Evolutionary conservation across 2,113 vertebrate species (phyloP).

Genomic region (Phasianus colchicus): DNA sequence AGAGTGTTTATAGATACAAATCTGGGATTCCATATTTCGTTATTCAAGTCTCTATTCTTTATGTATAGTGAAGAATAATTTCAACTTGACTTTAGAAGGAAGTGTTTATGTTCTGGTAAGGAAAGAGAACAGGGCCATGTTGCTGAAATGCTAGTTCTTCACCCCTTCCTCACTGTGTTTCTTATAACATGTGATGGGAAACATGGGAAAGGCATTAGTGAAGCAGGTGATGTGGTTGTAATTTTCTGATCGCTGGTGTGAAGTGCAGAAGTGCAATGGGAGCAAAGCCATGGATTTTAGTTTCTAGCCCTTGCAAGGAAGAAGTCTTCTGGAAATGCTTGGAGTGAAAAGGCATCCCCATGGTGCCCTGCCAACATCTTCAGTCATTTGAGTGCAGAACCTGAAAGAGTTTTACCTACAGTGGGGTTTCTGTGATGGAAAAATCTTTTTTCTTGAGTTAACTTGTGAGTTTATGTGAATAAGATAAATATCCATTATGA

Average conservation of each 20-base stretch:
- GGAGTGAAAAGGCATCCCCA: not conserved
- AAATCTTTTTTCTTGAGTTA: not conserved
- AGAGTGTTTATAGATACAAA: not conserved
- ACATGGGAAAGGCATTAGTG: not conserved
- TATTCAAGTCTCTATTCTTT: not conserved
- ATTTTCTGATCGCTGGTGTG: not conserved
- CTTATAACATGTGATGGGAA: not conserved
- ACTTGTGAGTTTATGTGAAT: not conserved
- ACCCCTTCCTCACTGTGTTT: not conserved
- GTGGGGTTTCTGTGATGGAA: not conserved
- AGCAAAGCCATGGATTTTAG: not conserved
- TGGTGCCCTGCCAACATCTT: rapidly evolving
- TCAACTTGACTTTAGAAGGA: not conserved
- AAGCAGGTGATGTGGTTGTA: not conserved
- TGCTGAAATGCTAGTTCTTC: not conserved
- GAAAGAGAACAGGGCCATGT: not conserved
- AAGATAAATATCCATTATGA: not conserved
- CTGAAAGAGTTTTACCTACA: not conserved
- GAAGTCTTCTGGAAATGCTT: not conserved
- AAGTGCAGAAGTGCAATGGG: not conserved
- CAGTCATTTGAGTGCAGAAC: not conserved
- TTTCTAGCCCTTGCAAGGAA: not conserved
- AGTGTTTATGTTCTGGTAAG: not conserved
- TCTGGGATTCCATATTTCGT: not conserved
- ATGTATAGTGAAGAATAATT: not conserved